These are phyloP conservation scores for Lichenostomus cassidix DNA, from an alignment of 2,113 vertebrate species.

Conservation along the genomic window DNA sequence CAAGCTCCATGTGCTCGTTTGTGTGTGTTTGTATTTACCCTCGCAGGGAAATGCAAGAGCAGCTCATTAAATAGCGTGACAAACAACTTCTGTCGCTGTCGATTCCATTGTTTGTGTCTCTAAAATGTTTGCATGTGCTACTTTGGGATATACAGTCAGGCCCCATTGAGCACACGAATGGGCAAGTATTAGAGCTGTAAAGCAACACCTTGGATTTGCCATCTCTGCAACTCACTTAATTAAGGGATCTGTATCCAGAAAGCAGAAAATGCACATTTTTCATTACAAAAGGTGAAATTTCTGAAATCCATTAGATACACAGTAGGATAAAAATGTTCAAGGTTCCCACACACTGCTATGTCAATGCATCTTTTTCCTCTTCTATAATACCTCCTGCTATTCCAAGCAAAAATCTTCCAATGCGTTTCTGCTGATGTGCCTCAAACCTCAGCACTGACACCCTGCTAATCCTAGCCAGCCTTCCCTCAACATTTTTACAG, in stretches of 20 bases:
- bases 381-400: slow-evolving; percentile 34
- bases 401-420: slow-evolving; percentile 25
- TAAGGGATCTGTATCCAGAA: slow-evolving; percentile 41
- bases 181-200: slow-evolving; percentile 24
- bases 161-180: slow-evolving; percentile 33
- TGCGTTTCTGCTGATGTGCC: slow-evolving; percentile 55
- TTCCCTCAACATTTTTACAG: slow-evolving; percentile 19
- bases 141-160: slow-evolving; percentile 43
- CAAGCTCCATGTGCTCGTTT: neutral
- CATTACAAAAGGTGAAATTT: slow-evolving; percentile 48
- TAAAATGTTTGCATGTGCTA: slow-evolving; percentile 53
- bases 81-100: slow-evolving; percentile 35
- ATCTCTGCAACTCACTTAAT: slow-evolving; percentile 62
- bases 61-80: slow-evolving; percentile 34
- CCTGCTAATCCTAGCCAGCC: slow-evolving; percentile 15
- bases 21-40: slow-evolving; percentile 12
- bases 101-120: slow-evolving; percentile 30
- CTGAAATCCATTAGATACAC: slow-evolving; percentile 62
- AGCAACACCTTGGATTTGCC: slow-evolving; percentile 54
- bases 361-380: slow-evolving; percentile 40
- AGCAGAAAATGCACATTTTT: slow-evolving; percentile 46
- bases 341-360: slow-evolving; percentile 17
- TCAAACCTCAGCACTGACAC: slow-evolving; percentile 22
- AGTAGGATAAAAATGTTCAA: slow-evolving; percentile 55
- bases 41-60: slow-evolving; percentile 36